Evolutionary conservation across 2,888 invertebrate species (phyloP).

Genomic region (Sceliomorpha sp.): DNA sequence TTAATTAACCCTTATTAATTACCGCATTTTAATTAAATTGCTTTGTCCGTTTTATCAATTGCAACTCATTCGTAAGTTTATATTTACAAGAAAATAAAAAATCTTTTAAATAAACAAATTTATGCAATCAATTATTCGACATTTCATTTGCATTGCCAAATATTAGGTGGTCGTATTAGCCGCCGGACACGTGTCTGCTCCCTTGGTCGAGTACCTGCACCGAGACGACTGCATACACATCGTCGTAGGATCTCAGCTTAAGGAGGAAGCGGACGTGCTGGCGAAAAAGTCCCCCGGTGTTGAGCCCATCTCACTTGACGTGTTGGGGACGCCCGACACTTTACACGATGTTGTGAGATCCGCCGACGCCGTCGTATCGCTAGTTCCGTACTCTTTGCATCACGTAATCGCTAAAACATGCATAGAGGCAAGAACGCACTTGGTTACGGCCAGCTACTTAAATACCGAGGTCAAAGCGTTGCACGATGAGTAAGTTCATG

Average conservation of each 20-base stretch:
- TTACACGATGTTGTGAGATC: conserved; percentile 87
- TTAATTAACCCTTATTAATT: too few relatives aligned
- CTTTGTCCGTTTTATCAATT: too few relatives aligned
- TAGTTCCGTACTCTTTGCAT: conserved; percentile 95
- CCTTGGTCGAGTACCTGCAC: conserved; percentile 96
- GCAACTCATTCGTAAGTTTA: too few relatives aligned
- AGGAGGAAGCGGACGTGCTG: conserved; percentile 93
- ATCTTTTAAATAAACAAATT: too few relatives aligned
- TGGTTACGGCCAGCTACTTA: conserved; percentile 98
- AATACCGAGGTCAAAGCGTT: conserved; percentile 90
- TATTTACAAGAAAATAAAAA: too few relatives aligned
- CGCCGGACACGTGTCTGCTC: conserved; percentile 96
- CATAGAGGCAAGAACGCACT: conserved; percentile 91
- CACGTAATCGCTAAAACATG: conserved; percentile 92
- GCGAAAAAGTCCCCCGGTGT: conserved; percentile 89
- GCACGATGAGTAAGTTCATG: conserved; percentile 85
- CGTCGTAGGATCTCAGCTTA: conserved; percentile 91
- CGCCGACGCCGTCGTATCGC: conserved; percentile 90
- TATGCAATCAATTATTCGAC: too few relatives aligned
- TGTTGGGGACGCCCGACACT: conserved; percentile 87
- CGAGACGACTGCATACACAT: conserved; percentile 90
- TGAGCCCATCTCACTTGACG: conserved; percentile 90
- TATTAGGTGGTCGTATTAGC: conserved; percentile 91
- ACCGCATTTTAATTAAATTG: too few relatives aligned
- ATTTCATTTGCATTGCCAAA: too few relatives aligned